Evolutionary conservation across 2,113 vertebrate genomes (phyloP).

Genomic region (Lepisosteus osseus): DNA sequence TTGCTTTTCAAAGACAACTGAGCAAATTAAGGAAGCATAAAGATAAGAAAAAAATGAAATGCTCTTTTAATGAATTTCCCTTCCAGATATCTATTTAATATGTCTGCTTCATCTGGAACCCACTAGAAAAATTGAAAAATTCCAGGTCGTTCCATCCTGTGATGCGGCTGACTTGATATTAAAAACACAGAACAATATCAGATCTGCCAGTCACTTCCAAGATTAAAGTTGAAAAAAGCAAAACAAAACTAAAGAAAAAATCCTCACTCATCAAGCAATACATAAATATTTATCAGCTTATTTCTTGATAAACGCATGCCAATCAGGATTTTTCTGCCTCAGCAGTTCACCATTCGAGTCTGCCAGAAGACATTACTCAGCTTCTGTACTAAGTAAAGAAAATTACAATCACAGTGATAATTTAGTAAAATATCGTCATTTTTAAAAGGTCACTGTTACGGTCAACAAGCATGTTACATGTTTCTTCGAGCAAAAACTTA

Average conservation of each 20-base stretch:
- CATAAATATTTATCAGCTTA: conserved; percentile 11
- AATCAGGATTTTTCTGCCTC: background rate
- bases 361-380: background rate
- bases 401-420: background rate
- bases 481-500: no score
- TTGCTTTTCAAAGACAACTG: background rate
- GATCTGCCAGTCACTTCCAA: background rate
- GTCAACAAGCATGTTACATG: background rate
- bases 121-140: no score
- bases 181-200: background rate
- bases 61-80: background rate
- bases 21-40: background rate
- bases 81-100: background rate
- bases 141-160: no score
- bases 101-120: no score
- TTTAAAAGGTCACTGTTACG: background rate
- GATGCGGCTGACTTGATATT: background rate
- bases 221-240: background rate
- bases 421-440: background rate
- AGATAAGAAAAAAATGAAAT: background rate
- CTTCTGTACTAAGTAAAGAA: background rate
- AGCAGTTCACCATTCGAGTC: background rate
- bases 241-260: background rate
- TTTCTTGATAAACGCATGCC: background rate
- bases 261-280: background rate